Base-by-base conservation (phyloP, 2,113 vertebrate genomes). In the Apaloderma vittatum region DNA sequence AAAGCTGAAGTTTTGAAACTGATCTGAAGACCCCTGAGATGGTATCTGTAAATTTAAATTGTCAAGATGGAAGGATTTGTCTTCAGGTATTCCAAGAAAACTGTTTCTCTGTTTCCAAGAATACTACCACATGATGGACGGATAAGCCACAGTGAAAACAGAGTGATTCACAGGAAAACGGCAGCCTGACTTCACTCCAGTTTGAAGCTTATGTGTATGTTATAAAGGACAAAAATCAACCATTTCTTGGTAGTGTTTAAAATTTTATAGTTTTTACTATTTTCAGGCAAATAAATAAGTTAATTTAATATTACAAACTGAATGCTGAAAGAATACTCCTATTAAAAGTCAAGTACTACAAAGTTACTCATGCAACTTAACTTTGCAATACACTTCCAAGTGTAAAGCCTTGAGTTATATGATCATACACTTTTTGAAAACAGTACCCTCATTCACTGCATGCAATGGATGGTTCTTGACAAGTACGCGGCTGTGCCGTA, bases 81-180 rank as follows among this genome's bases (percentile, higher is more conserved):
- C 29, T 62, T 61, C 63, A 57, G 22, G 34, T 52, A 89, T 93
- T 95, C 63, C 48, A 86, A 43, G 54, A 94, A 96, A 84, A 16
- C 6, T 95, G 32, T 23, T 85, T 40, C 6, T 91, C 58, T 80
- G 49, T 58, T 91, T 94, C 72, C 72, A 83, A 71, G 78, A 95
- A 85, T 48, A 86, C 16, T 8, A 43, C 55, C 49, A 36, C n/a
- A 26, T 19, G 65, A 52, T 7, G 8, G 37, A 87, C 61, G 71
- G 78, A 86, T 46, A 77, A 54, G 46, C 36, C 62, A 88, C 61
- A 29, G 62, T 23, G 80, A 59, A 94, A 92, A 79, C 0, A 0
- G 30, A 52, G 37, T 54, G 63, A 74, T 23, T 73, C 15, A 66
- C 3, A 5, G n/a, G 58, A 61, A 83, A 87, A 87, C 8, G 63